Evolutionary conservation across 2,888 invertebrate genomes (phyloP).

Genomic region (Latheticus oryzae): DNA sequence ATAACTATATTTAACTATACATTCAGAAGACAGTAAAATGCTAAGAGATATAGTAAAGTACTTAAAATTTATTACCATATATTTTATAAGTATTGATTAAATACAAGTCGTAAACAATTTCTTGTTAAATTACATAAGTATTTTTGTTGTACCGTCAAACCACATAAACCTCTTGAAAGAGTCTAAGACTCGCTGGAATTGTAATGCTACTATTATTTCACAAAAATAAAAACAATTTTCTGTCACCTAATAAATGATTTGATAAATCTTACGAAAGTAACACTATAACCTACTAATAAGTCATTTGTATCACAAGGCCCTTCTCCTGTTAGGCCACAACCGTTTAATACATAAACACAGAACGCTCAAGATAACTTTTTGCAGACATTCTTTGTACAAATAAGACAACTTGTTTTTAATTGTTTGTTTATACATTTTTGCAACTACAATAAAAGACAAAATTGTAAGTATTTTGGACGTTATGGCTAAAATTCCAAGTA

Average conservation of each 20-base stretch:
- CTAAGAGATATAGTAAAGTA: conserved; percentile 51
- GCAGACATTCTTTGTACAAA: conserved; percentile 37
- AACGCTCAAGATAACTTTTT: conserved; percentile 37
- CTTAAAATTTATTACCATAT: conserved; percentile 47
- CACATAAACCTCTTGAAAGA: conserved; percentile 18
- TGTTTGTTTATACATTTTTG: conserved; percentile 23
- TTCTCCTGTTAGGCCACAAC: conserved; percentile 45
- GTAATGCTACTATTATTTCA: no score
- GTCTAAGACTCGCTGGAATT: conserved; percentile 9
- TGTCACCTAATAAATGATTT: conserved; percentile 32
- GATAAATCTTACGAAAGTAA: conserved; percentile 28
- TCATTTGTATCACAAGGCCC: conserved; percentile 49
- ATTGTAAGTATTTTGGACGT: conserved; percentile 20
- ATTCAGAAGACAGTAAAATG: conserved; percentile 54
- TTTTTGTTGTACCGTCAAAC: conserved; percentile 29
- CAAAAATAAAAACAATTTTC: no score
- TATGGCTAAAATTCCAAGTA: conserved; percentile 23
- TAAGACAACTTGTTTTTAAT: no score
- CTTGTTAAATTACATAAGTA: conserved; percentile 46
- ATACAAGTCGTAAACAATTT: conserved; percentile 48
- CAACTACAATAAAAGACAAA: conserved; percentile 14
- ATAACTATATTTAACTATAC: conserved; percentile 57
- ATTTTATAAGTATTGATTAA: conserved; percentile 43
- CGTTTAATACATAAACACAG: conserved; percentile 45
- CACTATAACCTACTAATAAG: conserved; percentile 41